Conservation (phyloP, 2,113 vertebrate genomes). For the Plestiodon gilberti region DNA sequence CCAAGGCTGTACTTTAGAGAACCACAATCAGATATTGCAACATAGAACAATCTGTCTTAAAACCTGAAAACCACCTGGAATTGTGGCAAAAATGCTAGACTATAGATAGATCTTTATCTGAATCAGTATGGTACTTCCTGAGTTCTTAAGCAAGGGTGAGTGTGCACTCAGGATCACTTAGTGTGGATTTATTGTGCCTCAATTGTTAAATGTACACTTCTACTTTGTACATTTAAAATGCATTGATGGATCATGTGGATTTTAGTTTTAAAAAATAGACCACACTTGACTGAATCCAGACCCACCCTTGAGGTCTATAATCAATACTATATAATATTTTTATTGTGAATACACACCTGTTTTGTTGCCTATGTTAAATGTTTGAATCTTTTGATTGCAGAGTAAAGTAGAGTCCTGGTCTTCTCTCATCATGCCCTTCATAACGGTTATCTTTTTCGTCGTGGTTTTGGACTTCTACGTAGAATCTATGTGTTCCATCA, state of each 20-base stretch:
- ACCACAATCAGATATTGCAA: no score
- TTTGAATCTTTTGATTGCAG: constrained; percentile 72
- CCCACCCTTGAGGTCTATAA: not conserved
- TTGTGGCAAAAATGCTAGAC: not conserved
- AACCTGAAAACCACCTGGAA: no score
- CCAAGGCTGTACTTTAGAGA: no score
- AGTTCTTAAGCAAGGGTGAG: not conserved
- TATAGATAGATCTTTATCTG: not conserved
- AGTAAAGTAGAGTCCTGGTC: constrained; percentile 97
- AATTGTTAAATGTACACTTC: not conserved
- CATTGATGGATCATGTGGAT: not conserved
- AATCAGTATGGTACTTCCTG: not conserved
- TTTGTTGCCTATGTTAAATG: not conserved
- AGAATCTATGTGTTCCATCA: constrained; percentile 90
- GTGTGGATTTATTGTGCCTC: not conserved
- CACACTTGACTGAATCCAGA: not conserved
- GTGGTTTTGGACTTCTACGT: constrained; percentile 96
- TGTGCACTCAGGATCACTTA: not conserved
- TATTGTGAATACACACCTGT: not conserved
- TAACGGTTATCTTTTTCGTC: constrained; percentile 90
- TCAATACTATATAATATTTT: not conserved
- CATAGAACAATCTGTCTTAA: not conserved
- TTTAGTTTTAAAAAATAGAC: not conserved
- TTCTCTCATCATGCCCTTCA: constrained; percentile 88
- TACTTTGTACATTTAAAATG: not conserved